These are phyloP conservation scores for Neocrepidodera transversa DNA, from an alignment of 2,888 invertebrate genomes.

Conservation along the genomic window DNA sequence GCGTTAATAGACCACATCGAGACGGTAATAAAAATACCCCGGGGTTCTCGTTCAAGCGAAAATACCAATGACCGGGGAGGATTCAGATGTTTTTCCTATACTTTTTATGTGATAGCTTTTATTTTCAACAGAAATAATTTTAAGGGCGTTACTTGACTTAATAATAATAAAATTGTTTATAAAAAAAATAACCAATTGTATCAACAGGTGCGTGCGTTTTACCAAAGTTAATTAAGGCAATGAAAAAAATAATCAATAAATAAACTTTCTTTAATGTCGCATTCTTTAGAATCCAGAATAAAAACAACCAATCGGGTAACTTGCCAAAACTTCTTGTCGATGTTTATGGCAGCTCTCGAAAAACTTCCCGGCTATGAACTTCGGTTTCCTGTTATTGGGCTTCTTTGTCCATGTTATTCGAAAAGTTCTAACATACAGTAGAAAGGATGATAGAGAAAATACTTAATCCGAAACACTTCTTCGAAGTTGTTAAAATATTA, in stretches of 20 bases:
- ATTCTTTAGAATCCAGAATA: too few relatives aligned
- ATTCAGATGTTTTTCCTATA: slow-evolving; percentile 12
- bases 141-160: too few relatives aligned
- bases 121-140: background rate
- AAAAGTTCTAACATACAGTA: background rate
- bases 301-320: too few relatives aligned
- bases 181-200: too few relatives aligned
- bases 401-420: background rate
- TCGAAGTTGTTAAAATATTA: too few relatives aligned
- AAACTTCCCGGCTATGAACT: background rate
- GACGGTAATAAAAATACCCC: slow-evolving; percentile 38
- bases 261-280: too few relatives aligned
- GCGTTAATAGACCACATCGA: slow-evolving; percentile 37
- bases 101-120: slow-evolving; percentile 11
- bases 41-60: slow-evolving; percentile 26
- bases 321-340: background rate
- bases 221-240: too few relatives aligned
- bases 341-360: background rate
- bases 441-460: too few relatives aligned
- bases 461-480: too few relatives aligned
- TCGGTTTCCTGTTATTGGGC: background rate
- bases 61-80: slow-evolving; percentile 35
- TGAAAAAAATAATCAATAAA: too few relatives aligned
- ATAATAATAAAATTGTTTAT: too few relatives aligned
- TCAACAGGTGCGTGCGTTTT: too few relatives aligned